These are phyloP conservation scores for Morphnarchus princeps DNA, from an alignment of 2,113 vertebrate genomes.

Conservation along the genomic window DNA sequence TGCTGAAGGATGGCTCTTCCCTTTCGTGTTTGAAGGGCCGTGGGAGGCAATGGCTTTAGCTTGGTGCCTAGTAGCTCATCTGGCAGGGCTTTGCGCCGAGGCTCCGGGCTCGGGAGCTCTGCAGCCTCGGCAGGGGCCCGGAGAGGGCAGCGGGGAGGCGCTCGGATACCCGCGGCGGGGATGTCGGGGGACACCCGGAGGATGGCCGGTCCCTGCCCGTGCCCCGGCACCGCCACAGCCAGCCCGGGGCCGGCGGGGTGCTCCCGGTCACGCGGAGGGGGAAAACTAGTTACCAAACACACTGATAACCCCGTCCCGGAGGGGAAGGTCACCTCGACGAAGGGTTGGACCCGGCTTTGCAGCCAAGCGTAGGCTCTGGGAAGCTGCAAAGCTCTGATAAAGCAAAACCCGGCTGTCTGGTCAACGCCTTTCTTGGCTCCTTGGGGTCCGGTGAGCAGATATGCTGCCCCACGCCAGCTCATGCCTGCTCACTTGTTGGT, in stretches of 20 bases:
- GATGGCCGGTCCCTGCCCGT: not conserved
- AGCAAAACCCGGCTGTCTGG: not conserved
- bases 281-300: not conserved
- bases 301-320: rapidly evolving
- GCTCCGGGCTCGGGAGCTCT: not conserved
- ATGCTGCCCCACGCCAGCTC: not conserved
- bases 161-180: rapidly evolving
- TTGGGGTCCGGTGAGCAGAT: not conserved
- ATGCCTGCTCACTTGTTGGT: rapidly evolving
- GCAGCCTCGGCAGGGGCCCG: not conserved
- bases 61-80: not conserved
- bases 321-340: not conserved
- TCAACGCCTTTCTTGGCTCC: not conserved
- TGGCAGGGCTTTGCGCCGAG: not conserved
- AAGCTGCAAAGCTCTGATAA: not conserved
- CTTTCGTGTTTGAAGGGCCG: not conserved
- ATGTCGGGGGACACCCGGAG: not conserved
- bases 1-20: not conserved
- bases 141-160: not conserved
- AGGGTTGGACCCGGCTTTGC: not conserved
- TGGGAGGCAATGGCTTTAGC: not conserved
- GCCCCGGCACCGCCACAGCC: not conserved
- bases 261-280: not conserved
- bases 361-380: not conserved
- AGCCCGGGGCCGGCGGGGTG: no score